Percentiles rank a stretch among this genome's conserved stretches.
phyloP scores from a whole-genome alignment of 2,113 vertebrate genomes.

The Blennius ocellaris region DNA sequence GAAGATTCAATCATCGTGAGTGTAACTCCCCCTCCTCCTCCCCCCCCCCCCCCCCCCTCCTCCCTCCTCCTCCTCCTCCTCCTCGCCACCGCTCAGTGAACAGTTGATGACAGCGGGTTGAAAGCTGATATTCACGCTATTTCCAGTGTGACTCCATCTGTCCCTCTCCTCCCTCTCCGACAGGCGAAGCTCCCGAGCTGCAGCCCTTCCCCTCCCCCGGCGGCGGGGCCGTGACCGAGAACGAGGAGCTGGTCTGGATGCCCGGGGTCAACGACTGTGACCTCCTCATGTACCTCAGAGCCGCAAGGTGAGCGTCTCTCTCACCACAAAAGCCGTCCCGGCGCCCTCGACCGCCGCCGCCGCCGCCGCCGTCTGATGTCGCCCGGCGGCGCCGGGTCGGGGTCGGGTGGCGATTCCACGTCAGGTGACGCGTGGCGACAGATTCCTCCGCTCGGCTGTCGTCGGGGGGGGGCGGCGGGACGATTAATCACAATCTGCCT shows the following conservation, averaged over 20 bases:
- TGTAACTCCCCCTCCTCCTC: constrained; percentile 39
- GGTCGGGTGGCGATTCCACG: constrained; percentile 20
- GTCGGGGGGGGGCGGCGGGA: background rate
- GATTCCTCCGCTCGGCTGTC: constrained; percentile 17
- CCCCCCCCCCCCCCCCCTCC: too few relatives aligned
- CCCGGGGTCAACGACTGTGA: constrained; percentile 98
- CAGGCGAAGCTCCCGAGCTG: constrained; percentile 97
- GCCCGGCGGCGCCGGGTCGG: background rate
- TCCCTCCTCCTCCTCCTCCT: too few relatives aligned
- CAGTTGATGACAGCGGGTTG: constrained; percentile 60
- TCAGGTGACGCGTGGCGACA: constrained; percentile 31
- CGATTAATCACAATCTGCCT: constrained; percentile 32
- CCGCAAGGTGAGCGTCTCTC: constrained; percentile 98
- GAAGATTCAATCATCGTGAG: constrained; percentile 35
- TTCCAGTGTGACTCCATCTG: constrained; percentile 79
- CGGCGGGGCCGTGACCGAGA: constrained; percentile 92
- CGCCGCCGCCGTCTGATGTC: too few relatives aligned
- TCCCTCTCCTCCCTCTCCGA: constrained; percentile 55
- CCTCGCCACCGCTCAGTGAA: constrained; percentile 20
- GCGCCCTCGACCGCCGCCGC: too few relatives aligned
- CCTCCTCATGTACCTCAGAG: constrained; percentile 98
- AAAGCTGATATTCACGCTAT: constrained; percentile 76
- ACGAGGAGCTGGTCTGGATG: constrained; percentile 99
- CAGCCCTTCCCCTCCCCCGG: constrained; percentile 94
- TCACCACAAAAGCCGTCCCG: too few relatives aligned